Evolutionary conservation across 2,113 vertebrate species (phyloP), one percentile per base, ranked within the genome.

Genomic region (Cephalopterus ornatus): DNA sequence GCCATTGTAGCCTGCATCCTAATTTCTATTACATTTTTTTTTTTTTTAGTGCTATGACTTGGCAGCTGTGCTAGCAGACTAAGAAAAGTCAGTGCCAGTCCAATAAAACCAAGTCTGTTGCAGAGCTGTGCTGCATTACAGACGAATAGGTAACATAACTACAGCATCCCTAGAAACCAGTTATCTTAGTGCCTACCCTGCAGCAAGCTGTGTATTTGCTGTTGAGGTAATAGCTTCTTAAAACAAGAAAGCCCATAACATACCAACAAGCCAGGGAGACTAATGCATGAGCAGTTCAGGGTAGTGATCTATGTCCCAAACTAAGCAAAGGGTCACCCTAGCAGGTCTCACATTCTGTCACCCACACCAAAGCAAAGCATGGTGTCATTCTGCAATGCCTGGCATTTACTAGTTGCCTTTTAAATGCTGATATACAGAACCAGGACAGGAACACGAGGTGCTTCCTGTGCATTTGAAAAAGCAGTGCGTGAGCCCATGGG

Each of bases 341-440:
- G 70, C 65, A 61, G 62, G 63, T 78, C 76, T 87, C 46, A 85
- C 85, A 82, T 87, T 93, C 90, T 74, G 78, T 65, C 88, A 79
- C 67, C 78, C 15, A 0, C 0, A 46, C 85, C 90, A 92, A 87
- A 75, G 96, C 74, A 47, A 96, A 83, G 86, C 68, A 73, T 21
- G 73, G 33, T 62, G 70, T 87, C 85, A 26, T 84, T 83, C 88
- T 58, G 88, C n/a, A 0, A 88, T 52, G 94, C 82, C 86, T 70
- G 96, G 75, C 47, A 97, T 96, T 96, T 95, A 93, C 88, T 92
- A 78, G 79, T 33, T 85, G 89, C 88, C 78, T 92, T 93, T 70
- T 73, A 82, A 87, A 70, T 11, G 63, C 90, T 88, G 77, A 72
- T 71, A 72, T 50, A 22, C 83, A 68, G 83, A 62, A 13, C 41